These are phyloP conservation scores for Drosophila orosa DNA, from an alignment of 1,140 invertebrate genomes.

Conservation along the genomic window DNA sequence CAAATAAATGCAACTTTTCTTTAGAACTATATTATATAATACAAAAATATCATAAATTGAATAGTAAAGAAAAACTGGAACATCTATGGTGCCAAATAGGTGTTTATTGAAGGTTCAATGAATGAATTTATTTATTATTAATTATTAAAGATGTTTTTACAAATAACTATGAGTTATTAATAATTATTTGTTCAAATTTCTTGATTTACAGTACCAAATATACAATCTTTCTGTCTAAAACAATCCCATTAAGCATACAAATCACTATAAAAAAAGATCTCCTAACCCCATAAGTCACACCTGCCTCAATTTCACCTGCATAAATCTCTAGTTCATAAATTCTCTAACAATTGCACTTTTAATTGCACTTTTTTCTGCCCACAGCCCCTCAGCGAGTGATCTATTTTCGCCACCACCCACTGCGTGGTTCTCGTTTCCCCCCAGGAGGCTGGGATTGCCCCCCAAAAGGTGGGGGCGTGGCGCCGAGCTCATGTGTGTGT, in stretches of 20 bases:
- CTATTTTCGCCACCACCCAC: neutral
- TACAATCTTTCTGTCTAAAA: neutral
- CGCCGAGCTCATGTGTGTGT: neutral
- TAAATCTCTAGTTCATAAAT: neutral
- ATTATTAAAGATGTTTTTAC: neutral
- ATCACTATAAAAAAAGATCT: neutral
- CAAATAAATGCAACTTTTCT: too few species aligned
- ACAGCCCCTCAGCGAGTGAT: neutral
- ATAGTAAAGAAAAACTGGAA: neutral
- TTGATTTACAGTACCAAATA: neutral
- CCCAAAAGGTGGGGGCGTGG: slow-evolving; percentile 1
- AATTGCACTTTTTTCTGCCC: neutral
- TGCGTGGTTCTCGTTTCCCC: neutral
- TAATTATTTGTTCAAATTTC: neutral
- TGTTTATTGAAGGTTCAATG: neutral
- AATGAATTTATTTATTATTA: neutral
- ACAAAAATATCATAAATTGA: too few species aligned
- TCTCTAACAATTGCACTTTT: neutral
- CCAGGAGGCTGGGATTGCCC: neutral
- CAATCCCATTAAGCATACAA: neutral
- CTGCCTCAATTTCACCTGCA: neutral
- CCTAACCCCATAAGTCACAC: neutral
- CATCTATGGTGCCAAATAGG: too few species aligned
- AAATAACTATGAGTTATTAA: neutral
- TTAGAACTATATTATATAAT: too few species aligned